A percentile compares a stretch with the other conserved stretches of the same genome.
Evolutionary conservation across 2,888 invertebrate genomes (phyloP).

Genomic region (Byasa hedistus): DNA sequence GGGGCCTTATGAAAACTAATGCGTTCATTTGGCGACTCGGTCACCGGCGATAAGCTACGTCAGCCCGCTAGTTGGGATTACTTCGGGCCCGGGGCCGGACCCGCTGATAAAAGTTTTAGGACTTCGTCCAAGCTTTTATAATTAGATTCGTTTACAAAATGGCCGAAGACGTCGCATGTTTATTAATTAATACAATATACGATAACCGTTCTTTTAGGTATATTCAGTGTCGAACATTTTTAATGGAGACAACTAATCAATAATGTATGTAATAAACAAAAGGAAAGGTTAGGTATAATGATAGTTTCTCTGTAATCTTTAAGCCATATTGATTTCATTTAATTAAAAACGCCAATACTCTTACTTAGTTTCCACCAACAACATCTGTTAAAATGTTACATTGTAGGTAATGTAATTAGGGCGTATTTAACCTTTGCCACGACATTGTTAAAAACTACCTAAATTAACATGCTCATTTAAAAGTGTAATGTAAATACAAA

Average conservation of each 20-base stretch:
- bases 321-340: no score
- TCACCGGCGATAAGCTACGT: constrained; percentile 72
- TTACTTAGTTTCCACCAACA: no score
- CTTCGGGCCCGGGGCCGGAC: constrained; percentile 56
- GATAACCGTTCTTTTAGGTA: neutral
- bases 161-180: constrained; percentile 27
- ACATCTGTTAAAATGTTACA: no score
- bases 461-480: no score
- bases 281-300: no score
- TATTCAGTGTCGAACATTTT: neutral
- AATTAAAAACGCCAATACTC: no score
- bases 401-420: no score
- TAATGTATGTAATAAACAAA: no score
- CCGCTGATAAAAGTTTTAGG: constrained; percentile 64
- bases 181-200: constrained; percentile 2
- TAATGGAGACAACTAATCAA: neutral
- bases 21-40: constrained; percentile 75
- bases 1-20: constrained; percentile 78
- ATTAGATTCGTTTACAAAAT: constrained; percentile 57
- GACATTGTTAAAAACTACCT: no score
- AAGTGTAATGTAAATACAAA: no score
- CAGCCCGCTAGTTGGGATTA: constrained; percentile 74
- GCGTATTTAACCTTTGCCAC: no score
- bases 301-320: no score
- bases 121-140: constrained; percentile 55